Conservation (phyloP, 2,113 vertebrate genomes). For the Struthio camelus region DNA sequence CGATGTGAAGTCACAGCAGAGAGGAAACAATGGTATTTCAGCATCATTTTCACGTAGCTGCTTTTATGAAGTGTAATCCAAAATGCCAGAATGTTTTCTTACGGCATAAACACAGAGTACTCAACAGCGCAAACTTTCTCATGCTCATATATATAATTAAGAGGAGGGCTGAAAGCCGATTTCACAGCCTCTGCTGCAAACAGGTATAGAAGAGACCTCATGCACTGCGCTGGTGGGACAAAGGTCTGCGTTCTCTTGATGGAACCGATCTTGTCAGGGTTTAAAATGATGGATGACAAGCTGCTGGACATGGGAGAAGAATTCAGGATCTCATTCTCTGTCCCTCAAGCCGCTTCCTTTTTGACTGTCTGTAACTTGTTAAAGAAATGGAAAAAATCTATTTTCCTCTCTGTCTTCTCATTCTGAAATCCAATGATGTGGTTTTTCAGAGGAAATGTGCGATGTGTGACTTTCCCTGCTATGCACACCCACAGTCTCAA, state of each 20-base stretch:
- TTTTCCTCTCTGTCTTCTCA: neutral
- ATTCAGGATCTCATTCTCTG: neutral
- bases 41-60: neutral
- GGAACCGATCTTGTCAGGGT: neutral
- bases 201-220: neutral
- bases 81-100: neutral
- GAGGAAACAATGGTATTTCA: neutral
- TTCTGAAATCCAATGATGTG: neutral
- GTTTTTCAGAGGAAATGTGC: conserved; percentile 10
- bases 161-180: neutral
- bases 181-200: neutral
- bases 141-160: neutral
- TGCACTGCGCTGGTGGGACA: neutral
- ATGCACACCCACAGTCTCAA: neutral
- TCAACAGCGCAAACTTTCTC: neutral
- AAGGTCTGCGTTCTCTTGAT: neutral
- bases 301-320: neutral
- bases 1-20: neutral
- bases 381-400: neutral
- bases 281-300: neutral
- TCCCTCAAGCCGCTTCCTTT: neutral
- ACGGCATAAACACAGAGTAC: neutral
- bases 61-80: neutral
- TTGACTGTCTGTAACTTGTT: neutral
- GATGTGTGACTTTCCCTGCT: neutral